A percentile compares a stretch with the other conserved stretches of the same genome.
Evolutionary conservation across 1,140 invertebrate species (phyloP).

Genomic region (Helicoverpa zea): DNA sequence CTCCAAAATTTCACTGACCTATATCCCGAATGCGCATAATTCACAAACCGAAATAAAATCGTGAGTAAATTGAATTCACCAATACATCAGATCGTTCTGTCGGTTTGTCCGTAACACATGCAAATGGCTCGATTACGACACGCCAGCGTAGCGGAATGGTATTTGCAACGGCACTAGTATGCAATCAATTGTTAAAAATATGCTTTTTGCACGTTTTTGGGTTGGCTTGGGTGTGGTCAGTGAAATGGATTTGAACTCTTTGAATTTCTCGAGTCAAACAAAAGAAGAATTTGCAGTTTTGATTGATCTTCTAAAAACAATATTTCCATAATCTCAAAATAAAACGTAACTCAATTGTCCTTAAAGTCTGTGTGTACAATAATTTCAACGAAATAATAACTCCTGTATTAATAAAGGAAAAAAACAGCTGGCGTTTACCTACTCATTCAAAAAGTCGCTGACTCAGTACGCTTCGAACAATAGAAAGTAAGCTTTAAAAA

Average conservation of each 20-base stretch:
- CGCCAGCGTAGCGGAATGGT: constrained; percentile 23
- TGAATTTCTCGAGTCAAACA: no score
- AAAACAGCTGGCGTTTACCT: no score
- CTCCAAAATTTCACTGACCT: constrained; percentile 12
- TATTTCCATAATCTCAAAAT: no score
- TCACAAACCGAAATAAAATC: constrained; percentile 28
- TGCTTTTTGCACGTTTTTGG: background rate
- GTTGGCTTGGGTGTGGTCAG: background rate
- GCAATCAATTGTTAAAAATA: constrained; percentile 35
- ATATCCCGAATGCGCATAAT: constrained; percentile 12
- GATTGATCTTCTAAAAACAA: no score
- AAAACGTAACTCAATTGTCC: background rate
- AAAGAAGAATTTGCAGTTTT: no score
- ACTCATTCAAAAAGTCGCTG: no score
- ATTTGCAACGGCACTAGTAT: constrained; percentile 17
- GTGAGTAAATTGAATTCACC: constrained; percentile 35
- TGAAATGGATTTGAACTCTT: background rate
- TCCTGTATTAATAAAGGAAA: no score
- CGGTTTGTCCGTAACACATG: constrained; percentile 28
- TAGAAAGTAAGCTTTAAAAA: no score
- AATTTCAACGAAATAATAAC: no score
- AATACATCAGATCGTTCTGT: constrained; percentile 20
- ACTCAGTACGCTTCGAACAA: no score
- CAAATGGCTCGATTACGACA: constrained; percentile 40
- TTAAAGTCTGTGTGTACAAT: background rate